Evolutionary conservation across 1,140 invertebrate genomes (phyloP), one percentile per base, ranked within the genome.

Genomic region (Drosophila chauvacae): DNA sequence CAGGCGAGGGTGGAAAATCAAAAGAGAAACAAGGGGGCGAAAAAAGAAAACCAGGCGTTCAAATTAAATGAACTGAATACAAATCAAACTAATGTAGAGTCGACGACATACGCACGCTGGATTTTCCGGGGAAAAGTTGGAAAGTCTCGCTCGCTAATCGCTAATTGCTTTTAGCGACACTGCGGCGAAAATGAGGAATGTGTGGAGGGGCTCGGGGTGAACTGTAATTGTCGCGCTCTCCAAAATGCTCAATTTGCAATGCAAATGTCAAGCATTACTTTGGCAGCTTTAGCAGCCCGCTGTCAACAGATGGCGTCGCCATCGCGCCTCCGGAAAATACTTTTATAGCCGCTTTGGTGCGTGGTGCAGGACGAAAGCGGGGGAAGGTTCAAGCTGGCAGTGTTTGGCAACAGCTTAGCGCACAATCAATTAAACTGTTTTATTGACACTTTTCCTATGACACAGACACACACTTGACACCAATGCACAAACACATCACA

Each of bases 261-360:
- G 85, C 85, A 90, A 88, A 88, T 88, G 81, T 85, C 71, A 76
- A 73, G 85, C 85, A 90, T 90, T 90, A 90, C 81, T 90, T 90
- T 76, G 65, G 50, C 61, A 65, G 59, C 58, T 26, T 56, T 33
- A 77, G 64, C 59, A 66, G 59, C 68, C 44, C 35, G 47, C 42
- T 70, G 30, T 63, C 61, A 75, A 58, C 71, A 77, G 63, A 57
- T 76, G 72, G 30, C 41, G 55, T 11, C 26, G n/a, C 18, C n/a
- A 59, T 45, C 11, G 26, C 39, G 55, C 56, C 53, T 56, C 44
- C 56, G 66, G 61, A 77, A 77, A 77, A 77, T 77, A 77, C 73
- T 77, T 77, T 77, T 77, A 77, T 69, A 20, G 73, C 63, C 51
- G 53, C 53, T 39, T 23, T 26, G 53, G 33, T 33, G 48, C 55